phyloP scores from a whole-genome alignment of 2,113 vertebrate genomes.

The Halichoeres trimaculatus region DNA sequence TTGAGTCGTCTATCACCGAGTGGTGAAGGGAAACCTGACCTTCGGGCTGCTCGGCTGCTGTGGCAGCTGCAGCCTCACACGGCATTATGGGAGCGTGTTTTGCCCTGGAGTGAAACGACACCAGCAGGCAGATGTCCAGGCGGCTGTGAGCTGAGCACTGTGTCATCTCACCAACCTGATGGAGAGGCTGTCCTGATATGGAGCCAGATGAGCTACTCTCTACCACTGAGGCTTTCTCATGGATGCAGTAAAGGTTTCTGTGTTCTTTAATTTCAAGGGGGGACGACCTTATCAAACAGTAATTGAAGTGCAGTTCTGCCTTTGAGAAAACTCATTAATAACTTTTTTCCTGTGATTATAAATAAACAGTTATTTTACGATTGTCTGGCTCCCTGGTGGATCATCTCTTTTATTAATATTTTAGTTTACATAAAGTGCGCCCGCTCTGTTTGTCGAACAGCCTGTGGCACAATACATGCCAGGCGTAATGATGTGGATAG shows the following conservation, averaged over 20 bases:
- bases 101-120: conserved; percentile 74
- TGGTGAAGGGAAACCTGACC: conserved; percentile 77
- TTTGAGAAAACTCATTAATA: neutral
- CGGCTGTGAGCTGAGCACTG: conserved; percentile 45
- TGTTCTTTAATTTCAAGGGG: neutral
- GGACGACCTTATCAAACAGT: neutral
- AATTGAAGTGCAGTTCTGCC: conserved; percentile 1
- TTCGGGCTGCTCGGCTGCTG: conserved; percentile 69
- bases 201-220: neutral
- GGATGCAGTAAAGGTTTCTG: conserved; percentile 1
- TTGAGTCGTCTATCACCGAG: conserved; percentile 71
- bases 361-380: neutral
- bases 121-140: conserved; percentile 64
- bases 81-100: conserved; percentile 72
- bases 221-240: neutral
- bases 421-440: neutral
- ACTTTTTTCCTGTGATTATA: neutral
- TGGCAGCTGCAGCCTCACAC: conserved; percentile 73
- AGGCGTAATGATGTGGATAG: neutral
- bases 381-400: neutral
- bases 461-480: neutral
- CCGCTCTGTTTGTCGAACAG: conserved; percentile 22
- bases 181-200: conserved; percentile 9
- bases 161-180: conserved; percentile 64
- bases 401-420: neutral